These are phyloP conservation scores for Ctenoplectra terminalis DNA, from an alignment of 1,140 invertebrate genomes.

Conservation along the genomic window DNA sequence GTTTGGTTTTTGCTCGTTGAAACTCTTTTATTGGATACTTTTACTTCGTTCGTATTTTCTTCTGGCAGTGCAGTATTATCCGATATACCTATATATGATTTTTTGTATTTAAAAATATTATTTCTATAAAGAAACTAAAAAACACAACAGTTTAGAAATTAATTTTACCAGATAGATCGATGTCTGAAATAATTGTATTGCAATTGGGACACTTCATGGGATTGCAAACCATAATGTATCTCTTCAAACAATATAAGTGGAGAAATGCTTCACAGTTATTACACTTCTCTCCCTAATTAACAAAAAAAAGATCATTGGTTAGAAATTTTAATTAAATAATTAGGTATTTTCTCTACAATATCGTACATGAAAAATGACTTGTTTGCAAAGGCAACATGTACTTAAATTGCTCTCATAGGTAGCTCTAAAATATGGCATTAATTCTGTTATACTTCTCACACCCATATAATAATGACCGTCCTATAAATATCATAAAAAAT, in stretches of 20 bases:
- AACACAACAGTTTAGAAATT: neutral
- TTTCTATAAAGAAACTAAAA: neutral
- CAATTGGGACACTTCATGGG: conserved; percentile 67
- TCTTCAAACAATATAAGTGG: conserved; percentile 70
- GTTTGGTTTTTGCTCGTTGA: neutral
- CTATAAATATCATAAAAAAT: conserved; percentile 49
- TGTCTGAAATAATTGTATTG: conserved; percentile 4
- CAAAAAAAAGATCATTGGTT: conserved; percentile 34
- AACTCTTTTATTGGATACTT: neutral
- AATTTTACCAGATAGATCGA: conserved; percentile 7
- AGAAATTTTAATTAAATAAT: conserved; percentile 10
- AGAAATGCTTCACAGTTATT: conserved; percentile 56
- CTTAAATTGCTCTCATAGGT: conserved; percentile 67
- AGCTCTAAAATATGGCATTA: conserved; percentile 74
- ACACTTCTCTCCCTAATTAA: conserved; percentile 70
- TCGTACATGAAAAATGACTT: conserved; percentile 76
- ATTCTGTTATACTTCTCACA: conserved; percentile 74
- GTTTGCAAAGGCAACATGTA: conserved; percentile 73
- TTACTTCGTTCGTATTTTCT: too few relatives aligned
- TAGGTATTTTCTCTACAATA: neutral
- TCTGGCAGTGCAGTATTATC: neutral
- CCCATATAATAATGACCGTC: conserved; percentile 74
- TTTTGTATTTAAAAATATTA: conserved; percentile 19
- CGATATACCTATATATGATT: neutral
- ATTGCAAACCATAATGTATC: conserved; percentile 45